These are phyloP conservation scores for Clarias gariepinus DNA, from an alignment of 2,113 vertebrate species.

Conservation along the genomic window DNA sequence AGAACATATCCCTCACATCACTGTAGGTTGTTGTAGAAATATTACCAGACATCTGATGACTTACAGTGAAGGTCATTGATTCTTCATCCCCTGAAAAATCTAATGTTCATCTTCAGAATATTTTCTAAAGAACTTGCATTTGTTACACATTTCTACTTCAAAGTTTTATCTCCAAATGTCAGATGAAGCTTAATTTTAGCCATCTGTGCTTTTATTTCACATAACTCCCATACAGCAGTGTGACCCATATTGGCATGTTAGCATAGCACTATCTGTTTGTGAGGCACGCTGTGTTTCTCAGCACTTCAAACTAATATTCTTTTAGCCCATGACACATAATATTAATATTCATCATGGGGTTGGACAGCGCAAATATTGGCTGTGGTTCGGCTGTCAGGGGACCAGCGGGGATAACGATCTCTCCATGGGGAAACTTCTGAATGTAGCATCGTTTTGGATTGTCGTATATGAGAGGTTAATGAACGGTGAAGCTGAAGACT, in stretches of 20 bases:
- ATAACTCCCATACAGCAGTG: background rate
- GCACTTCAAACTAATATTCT: background rate
- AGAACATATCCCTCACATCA: background rate
- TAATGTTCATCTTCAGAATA: background rate
- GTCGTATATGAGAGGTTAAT: background rate
- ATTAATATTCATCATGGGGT: conserved; percentile 25
- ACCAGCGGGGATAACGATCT: conserved; percentile 4
- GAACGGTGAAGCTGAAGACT: background rate
- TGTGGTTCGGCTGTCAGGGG: conserved; percentile 9
- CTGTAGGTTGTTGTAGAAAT: background rate
- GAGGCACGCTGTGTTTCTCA: background rate
- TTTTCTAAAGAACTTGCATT: background rate
- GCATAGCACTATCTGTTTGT: background rate
- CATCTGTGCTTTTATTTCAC: background rate
- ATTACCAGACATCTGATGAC: background rate
- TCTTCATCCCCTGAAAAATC: background rate
- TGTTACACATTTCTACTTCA: background rate
- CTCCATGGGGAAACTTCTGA: conserved; percentile 12
- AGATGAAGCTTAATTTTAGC: background rate
- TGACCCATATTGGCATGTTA: background rate
- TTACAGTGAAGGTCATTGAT: background rate
- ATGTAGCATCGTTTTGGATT: background rate
- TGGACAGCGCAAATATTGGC: conserved; percentile 19
- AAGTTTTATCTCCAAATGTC: background rate
- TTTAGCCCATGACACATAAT: background rate